These are phyloP conservation scores for Sebastes reedi DNA, from an alignment of 2,797 vertebrate genomes.

Conservation along the genomic window DNA sequence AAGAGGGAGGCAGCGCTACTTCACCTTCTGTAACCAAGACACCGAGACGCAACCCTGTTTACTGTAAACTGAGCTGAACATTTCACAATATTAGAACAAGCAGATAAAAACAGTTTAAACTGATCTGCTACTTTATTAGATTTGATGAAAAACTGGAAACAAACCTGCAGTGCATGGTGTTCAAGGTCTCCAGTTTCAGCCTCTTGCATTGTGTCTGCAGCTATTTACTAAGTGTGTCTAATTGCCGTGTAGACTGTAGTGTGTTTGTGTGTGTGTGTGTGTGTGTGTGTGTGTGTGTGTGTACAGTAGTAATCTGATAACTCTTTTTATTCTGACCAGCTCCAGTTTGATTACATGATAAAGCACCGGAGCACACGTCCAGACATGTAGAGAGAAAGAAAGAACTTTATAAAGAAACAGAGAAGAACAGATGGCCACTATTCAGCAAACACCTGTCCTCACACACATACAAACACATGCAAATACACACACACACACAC, in stretches of 20 bases:
- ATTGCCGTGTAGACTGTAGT: background rate
- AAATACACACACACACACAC: background rate
- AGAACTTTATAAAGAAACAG: background rate
- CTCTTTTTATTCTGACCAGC: background rate
- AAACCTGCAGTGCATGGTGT: background rate
- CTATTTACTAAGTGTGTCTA: background rate
- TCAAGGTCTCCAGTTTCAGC: background rate
- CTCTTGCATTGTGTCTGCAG: background rate
- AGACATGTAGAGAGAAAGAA: background rate
- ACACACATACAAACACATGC: background rate
- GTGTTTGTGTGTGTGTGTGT: background rate
- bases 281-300: constrained; percentile 9
- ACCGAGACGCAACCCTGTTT: background rate
- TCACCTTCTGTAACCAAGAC: background rate
- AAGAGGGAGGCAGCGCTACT: no score
- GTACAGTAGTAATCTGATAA: background rate
- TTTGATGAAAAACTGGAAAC: background rate
- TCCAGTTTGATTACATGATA: background rate
- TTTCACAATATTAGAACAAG: background rate
- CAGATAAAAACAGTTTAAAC: background rate
- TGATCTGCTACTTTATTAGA: background rate
- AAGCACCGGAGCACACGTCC: background rate
- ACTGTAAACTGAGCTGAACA: background rate
- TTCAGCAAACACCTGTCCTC: constrained; percentile 47
- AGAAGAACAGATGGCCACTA: constrained; percentile 32